These are phyloP conservation scores for Druon quercuslanigerum DNA, from an alignment of 1,140 invertebrate genomes.

Conservation along the genomic window DNA sequence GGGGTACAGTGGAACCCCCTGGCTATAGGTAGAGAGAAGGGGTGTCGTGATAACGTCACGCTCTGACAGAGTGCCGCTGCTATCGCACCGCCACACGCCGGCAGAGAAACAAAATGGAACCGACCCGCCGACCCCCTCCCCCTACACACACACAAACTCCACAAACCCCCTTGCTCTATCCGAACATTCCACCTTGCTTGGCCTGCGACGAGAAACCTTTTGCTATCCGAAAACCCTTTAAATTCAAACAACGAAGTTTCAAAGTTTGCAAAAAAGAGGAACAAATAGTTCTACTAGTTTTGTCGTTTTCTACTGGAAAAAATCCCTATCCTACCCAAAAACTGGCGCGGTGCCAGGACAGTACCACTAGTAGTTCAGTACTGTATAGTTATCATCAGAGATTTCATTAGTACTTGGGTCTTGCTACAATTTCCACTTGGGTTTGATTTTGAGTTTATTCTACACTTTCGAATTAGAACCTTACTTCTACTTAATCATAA, in stretches of 20 bases:
- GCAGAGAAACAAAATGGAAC: slow-evolving; percentile 77
- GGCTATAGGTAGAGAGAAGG: slow-evolving; percentile 68
- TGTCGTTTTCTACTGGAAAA: too few species aligned
- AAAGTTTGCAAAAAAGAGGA: background rate
- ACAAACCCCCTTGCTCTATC: slow-evolving; percentile 22
- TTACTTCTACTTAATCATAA: too few species aligned
- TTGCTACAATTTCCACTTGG: too few species aligned
- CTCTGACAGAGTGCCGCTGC: slow-evolving; percentile 77
- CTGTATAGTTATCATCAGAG: too few species aligned
- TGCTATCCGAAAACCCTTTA: background rate
- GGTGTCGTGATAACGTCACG: slow-evolving; percentile 77
- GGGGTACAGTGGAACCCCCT: slow-evolving; percentile 57
- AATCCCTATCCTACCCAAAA: too few species aligned
- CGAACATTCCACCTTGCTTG: slow-evolving; percentile 24
- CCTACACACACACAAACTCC: background rate
- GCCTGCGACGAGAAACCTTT: background rate
- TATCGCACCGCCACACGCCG: slow-evolving; percentile 76
- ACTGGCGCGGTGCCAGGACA: too few species aligned
- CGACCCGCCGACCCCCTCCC: slow-evolving; percentile 63
- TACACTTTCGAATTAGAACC: too few species aligned
- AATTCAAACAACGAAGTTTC: background rate
- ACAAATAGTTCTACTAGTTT: too few species aligned
- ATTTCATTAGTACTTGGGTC: too few species aligned
- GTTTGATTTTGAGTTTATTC: too few species aligned
- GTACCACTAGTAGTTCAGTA: too few species aligned